Conservation (phyloP, 2,888 invertebrate genomes). For the Stenodema calcarata region DNA sequence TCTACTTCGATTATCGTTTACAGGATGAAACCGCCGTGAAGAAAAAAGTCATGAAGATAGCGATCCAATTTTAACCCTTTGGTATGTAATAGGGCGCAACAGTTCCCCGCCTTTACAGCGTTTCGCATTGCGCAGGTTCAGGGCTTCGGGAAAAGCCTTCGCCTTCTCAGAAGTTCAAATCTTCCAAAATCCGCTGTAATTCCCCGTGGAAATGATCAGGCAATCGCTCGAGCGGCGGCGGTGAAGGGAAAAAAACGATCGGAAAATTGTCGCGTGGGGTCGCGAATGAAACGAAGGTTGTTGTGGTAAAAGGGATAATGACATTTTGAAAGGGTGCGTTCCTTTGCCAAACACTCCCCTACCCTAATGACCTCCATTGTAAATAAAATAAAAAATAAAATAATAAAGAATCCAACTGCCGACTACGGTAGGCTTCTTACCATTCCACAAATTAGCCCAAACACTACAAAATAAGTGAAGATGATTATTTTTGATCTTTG, state of each 20-base stretch:
- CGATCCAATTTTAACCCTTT: not conserved
- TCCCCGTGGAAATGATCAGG: not conserved
- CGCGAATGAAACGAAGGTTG: not conserved
- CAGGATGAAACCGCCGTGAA: too few species aligned
- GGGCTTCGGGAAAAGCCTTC: not conserved
- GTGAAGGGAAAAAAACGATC: not conserved
- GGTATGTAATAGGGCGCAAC: not conserved
- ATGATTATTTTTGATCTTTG: too few species aligned
- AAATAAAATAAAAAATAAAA: not conserved
- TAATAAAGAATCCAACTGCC: not conserved
- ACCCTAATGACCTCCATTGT: not conserved
- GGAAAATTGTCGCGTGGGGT: not conserved
- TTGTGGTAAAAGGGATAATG: not conserved
- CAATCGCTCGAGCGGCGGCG: not conserved
- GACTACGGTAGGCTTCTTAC: not conserved
- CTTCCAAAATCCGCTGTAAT: not conserved
- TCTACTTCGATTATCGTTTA: too few species aligned
- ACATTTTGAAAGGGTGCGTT: not conserved
- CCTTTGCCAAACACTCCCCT: not conserved
- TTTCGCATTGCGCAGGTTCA: not conserved
- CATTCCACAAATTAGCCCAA: not conserved
- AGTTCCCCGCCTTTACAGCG: not conserved
- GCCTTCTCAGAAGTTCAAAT: not conserved
- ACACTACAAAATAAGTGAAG: too few species aligned
- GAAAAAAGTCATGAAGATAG: not conserved